These are phyloP conservation scores for Meandrina meandrites DNA, from an alignment of 92 coral and sea anemone genomes.

Conservation along the genomic window DNA sequence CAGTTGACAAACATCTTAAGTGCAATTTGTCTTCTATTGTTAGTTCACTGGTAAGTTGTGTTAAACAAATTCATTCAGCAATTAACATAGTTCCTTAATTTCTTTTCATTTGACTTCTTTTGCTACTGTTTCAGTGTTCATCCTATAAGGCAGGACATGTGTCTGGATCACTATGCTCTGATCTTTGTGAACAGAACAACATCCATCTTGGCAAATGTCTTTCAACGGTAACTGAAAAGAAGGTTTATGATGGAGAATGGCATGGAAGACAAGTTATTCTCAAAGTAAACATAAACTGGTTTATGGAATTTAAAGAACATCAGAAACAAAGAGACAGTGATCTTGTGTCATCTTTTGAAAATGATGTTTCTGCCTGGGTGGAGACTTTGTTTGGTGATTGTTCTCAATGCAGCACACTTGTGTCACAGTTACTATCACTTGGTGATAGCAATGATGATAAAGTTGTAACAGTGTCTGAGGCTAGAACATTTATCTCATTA, in stretches of 20 bases:
- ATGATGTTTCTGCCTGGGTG: constrained; percentile 29
- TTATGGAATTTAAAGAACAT: neutral
- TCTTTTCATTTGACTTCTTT: neutral
- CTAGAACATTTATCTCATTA: constrained; percentile 53
- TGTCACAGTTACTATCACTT: constrained; percentile 24
- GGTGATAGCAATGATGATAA: constrained; percentile 70
- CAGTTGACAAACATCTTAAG: constrained; percentile 3
- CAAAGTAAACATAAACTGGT: constrained; percentile 45
- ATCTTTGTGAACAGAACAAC: too few species aligned
- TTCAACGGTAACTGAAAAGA: constrained; percentile 36
- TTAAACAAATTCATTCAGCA: neutral
- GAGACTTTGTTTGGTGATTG: constrained; percentile 59
- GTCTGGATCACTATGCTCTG: constrained; percentile 57
- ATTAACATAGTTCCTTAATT: neutral
- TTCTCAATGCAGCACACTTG: constrained; percentile 51
- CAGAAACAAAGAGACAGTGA: neutral
- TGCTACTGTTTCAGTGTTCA: constrained; percentile 52
- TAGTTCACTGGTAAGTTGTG: constrained; percentile 21
- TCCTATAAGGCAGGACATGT: constrained; percentile 45
- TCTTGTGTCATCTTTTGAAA: neutral
- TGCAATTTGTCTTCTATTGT: constrained; percentile 12
- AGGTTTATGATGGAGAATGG: constrained; percentile 59
- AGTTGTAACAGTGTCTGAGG: constrained; percentile 53
- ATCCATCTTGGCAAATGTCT: constrained; percentile 38
- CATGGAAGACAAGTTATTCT: constrained; percentile 46